Evolutionary conservation across 37 sponge, comb jelly and placozoan genomes (phyloP), one percentile per base, ranked within the genome.

Genomic region (Halisarca cf. caerulea): DNA sequence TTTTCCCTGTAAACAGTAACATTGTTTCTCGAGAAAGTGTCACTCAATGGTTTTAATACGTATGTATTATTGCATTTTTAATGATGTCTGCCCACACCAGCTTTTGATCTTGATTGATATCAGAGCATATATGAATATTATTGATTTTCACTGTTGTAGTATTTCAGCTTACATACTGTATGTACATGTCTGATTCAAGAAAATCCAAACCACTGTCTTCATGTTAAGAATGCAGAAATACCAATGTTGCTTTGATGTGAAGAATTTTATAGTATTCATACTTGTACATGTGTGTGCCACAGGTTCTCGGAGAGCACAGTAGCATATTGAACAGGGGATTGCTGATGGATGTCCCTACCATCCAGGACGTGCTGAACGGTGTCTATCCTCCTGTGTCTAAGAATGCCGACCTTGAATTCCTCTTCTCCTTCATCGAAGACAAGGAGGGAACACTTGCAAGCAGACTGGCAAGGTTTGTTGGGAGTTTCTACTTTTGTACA

Each of bases 391-490:
- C 57, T 42, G 45, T 80, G 4, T 72, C 41, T 0, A 32, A 38
- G 33, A 85, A 39, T 41, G 70, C 59, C 32, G 89, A 94, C 61
- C 87, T 91, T 79, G 57, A 73, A 35, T 98, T 98, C 86, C 91
- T 98, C 39, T 80, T 68, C 9, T 90, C 91, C 38, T 96, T 98
- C 84, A 93, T 96, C 25, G 87, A 86, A 30, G 84, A 90, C 68
- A 90, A 87, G 41, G n/a, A 58, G 15, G 87, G 74, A 25, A 95
- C 96, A 0, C 70, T 94, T 57, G 99, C 96, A 3, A 92, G 93
- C n/a, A 66, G 99, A 43, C 80, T 98, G 54, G 94, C 99, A 21
- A 42, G 87, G 97, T n/a, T n/a, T n/a, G n/a, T n/a, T 59, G 25
- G 8, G 3, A 59, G 8, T 8, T 2, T 59, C 2, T 59, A 59